Percentiles rank a stretch among this genome's conserved stretches.
Conservation (phyloP, 2,113 vertebrate species). For the Carassius auratus region DNA sequence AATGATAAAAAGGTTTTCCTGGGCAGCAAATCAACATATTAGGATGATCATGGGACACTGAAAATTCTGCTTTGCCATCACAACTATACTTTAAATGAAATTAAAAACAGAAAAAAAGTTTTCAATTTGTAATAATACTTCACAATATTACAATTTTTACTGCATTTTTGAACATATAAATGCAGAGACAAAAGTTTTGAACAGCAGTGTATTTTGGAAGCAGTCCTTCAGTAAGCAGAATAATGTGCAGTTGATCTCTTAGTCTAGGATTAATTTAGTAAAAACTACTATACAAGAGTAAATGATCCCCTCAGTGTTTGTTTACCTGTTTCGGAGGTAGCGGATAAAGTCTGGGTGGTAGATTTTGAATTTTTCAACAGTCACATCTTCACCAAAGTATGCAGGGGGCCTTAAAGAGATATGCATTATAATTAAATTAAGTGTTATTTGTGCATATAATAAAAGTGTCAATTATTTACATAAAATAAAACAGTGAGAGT, state of each 20-base stretch:
- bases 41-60: background rate
- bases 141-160: no score
- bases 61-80: no score
- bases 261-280: background rate
- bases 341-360: constrained; percentile 82
- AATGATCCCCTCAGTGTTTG: background rate
- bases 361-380: constrained; percentile 77
- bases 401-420: constrained; percentile 63
- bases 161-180: no score
- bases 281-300: background rate
- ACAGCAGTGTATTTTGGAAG: background rate
- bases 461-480: background rate
- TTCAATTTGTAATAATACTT: no score
- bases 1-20: background rate
- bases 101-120: no score
- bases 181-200: background rate
- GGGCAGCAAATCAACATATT: background rate
- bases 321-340: constrained; percentile 82
- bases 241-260: background rate
- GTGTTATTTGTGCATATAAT: background rate
- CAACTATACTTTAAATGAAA: no score
- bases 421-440: background rate
- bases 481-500: background rate
- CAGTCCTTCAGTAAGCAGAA: background rate
- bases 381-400: constrained; percentile 75